Conservation (phyloP, 2,113 vertebrate species). For the rat (Rattus norvegicus) region DNA sequence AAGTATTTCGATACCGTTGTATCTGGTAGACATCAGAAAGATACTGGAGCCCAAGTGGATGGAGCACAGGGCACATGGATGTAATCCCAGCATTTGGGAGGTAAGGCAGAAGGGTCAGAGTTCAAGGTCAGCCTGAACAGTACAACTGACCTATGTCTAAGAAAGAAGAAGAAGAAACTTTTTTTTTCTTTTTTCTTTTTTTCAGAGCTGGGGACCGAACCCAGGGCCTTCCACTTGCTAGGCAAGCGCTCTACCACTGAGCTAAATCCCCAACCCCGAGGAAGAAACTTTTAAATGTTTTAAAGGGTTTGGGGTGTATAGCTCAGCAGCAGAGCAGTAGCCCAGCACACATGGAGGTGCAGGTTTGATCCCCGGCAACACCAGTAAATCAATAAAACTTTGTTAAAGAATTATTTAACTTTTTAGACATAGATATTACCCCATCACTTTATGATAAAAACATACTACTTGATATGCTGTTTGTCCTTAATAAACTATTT, state of each 20-base stretch:
- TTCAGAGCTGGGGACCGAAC: no score
- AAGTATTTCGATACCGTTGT: background rate
- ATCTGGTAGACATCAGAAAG: background rate
- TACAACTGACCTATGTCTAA: background rate
- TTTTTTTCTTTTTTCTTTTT: no score
- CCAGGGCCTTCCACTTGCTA: no score
- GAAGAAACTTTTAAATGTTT: background rate
- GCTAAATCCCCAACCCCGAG: no score
- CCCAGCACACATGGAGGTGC: background rate
- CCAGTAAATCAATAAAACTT: background rate
- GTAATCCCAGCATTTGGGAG: background rate
- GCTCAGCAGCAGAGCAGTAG: background rate
- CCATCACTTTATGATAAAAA: background rate
- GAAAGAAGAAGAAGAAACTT: background rate
- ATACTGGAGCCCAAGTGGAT: background rate
- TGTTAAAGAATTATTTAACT: conserved; percentile 20
- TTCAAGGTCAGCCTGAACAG: background rate
- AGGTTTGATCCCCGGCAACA: background rate
- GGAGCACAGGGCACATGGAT: background rate
- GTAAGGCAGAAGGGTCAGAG: background rate
- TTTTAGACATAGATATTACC: background rate
- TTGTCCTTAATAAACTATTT: conserved; percentile 29
- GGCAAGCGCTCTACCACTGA: no score
- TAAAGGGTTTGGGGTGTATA: background rate
- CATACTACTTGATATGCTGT: background rate